Conservation (phyloP, 2,888 invertebrate genomes). For the Heliconius aoede region DNA sequence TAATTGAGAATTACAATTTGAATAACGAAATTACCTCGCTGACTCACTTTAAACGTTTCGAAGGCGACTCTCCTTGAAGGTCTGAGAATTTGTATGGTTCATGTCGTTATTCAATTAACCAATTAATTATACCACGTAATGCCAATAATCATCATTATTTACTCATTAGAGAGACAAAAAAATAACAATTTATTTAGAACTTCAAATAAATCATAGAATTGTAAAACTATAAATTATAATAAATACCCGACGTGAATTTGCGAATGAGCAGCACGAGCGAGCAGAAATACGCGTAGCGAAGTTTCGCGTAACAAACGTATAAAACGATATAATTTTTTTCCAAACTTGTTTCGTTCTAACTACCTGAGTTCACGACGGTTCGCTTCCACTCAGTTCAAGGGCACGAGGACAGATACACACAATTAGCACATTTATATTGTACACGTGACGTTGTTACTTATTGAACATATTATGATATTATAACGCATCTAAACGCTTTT, state of each 20-base stretch:
- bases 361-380: conserved; percentile 45
- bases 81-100: conserved; percentile 33
- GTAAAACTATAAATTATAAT: no score
- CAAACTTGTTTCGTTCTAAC: conserved; percentile 46
- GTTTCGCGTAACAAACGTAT: conserved; percentile 30
- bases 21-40: conserved; percentile 65
- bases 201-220: no score
- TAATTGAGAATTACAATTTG: conserved; percentile 60
- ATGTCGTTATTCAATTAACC: conserved; percentile 7
- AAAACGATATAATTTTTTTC: conserved; percentile 31
- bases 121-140: conserved; percentile 34
- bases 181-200: background rate
- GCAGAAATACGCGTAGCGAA: background rate
- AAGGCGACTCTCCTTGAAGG: conserved; percentile 49
- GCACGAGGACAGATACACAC: conserved; percentile 28
- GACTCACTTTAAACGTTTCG: conserved; percentile 59
- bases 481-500: background rate
- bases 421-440: conserved; percentile 15
- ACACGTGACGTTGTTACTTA: background rate
- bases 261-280: background rate
- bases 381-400: conserved; percentile 42
- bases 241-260: no score
- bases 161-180: background rate
- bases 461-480: no score
- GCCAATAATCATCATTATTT: conserved; percentile 4